phyloP scores from a whole-genome alignment of 2,888 invertebrate genomes.

The Dexiosoma caninum region DNA sequence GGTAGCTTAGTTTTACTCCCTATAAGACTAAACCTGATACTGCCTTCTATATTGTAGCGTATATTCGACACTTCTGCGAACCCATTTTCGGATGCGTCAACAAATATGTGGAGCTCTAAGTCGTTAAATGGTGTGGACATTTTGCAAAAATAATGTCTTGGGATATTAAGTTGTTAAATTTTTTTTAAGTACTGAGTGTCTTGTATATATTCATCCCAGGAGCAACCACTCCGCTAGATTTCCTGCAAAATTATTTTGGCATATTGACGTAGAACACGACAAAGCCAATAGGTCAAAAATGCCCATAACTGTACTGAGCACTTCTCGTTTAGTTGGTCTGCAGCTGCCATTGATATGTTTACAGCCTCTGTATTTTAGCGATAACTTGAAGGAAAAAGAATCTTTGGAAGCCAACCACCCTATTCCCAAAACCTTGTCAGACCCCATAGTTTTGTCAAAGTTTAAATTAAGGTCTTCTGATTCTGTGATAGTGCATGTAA shows the following conservation, averaged over 20 bases:
- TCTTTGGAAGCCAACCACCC: slow-evolving; percentile 35
- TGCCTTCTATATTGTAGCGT: too few relatives aligned
- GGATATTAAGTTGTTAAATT: background rate
- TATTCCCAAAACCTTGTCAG: slow-evolving; percentile 44
- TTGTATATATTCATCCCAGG: slow-evolving; percentile 38
- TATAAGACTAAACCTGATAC: background rate
- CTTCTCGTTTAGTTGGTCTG: slow-evolving; percentile 48
- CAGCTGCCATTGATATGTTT: background rate
- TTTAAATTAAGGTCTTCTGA: background rate
- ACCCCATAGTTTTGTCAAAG: background rate
- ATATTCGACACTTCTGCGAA: too few relatives aligned
- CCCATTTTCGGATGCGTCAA: too few relatives aligned
- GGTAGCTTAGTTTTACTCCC: background rate
- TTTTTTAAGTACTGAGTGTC: background rate
- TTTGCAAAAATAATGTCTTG: background rate
- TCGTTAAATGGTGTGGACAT: too few relatives aligned
- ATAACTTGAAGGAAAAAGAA: slow-evolving; percentile 4
- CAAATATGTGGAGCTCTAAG: background rate
- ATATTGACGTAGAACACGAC: slow-evolving; percentile 24
- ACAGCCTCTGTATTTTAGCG: background rate
- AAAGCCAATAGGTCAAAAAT: slow-evolving; percentile 12
- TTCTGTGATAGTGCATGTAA: background rate
- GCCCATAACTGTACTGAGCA: slow-evolving; percentile 24
- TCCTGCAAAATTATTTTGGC: slow-evolving; percentile 54
- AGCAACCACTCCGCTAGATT: slow-evolving; percentile 49